Evolutionary conservation across 1,140 invertebrate species (phyloP).

Genomic region (Trinorchestia longiramus): DNA sequence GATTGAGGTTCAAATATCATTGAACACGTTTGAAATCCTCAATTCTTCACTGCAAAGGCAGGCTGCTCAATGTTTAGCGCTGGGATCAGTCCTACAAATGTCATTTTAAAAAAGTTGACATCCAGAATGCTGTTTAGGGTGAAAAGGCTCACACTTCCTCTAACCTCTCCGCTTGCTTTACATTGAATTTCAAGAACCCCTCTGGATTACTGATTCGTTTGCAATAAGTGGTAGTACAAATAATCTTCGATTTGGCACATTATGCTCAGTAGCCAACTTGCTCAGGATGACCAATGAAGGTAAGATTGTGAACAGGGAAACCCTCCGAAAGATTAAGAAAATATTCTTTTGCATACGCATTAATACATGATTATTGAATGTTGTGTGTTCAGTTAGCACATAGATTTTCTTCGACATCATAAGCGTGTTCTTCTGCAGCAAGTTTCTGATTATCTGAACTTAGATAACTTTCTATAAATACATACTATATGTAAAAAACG

Average conservation of each 20-base stretch:
- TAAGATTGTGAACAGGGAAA: neutral
- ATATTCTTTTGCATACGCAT: too few relatives aligned
- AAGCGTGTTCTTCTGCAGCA: too few relatives aligned
- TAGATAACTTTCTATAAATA: too few relatives aligned
- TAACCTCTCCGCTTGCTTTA: neutral
- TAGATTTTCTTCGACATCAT: too few relatives aligned
- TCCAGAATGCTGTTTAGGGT: neutral
- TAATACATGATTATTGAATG: too few relatives aligned
- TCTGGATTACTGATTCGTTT: neutral
- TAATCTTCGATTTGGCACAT: neutral
- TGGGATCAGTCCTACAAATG: neutral
- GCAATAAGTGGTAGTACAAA: neutral
- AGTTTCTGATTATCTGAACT: too few relatives aligned
- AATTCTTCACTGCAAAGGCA: neutral
- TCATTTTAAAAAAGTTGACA: neutral
- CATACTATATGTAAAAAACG: too few relatives aligned
- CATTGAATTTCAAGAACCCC: neutral
- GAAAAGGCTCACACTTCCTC: neutral
- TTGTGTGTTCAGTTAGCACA: too few relatives aligned
- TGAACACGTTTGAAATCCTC: neutral
- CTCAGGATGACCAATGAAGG: neutral
- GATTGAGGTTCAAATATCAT: neutral
- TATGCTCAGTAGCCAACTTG: neutral
- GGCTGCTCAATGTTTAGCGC: neutral
- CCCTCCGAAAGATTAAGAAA: neutral